These are phyloP conservation scores for Pholis gunnellus DNA, from an alignment of 2,113 vertebrate genomes.

Conservation along the genomic window DNA sequence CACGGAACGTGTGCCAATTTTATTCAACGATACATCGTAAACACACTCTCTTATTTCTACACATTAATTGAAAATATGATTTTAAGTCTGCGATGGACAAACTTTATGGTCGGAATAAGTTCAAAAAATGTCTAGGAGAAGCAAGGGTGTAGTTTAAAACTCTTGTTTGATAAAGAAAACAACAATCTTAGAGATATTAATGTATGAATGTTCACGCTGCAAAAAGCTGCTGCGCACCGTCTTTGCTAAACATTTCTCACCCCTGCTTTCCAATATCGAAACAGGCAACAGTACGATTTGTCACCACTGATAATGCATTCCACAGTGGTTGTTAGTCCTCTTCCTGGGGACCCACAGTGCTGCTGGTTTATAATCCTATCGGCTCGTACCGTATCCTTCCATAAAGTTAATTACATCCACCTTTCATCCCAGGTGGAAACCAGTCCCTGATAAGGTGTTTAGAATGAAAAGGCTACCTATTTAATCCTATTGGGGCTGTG, in stretches of 20 bases:
- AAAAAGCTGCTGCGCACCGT: neutral
- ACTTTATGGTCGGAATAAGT: slow-evolving; percentile 9
- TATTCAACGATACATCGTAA: slow-evolving; percentile 43
- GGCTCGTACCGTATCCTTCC: slow-evolving; percentile 26
- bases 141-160: neutral
- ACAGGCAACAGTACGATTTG: neutral
- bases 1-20: slow-evolving; percentile 47
- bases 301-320: neutral
- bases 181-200: neutral
- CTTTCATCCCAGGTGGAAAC: slow-evolving; percentile 43
- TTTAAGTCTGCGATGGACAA: slow-evolving; percentile 20
- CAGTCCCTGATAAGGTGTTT: slow-evolving; percentile 49
- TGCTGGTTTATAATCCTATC: slow-evolving; percentile 27
- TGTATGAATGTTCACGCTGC: neutral
- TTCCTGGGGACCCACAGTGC: neutral
- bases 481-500: slow-evolving; percentile 25
- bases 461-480: slow-evolving; percentile 36
- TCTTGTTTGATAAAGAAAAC: slow-evolving; percentile 2
- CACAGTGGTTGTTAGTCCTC: slow-evolving; percentile 18
- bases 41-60: slow-evolving; percentile 27
- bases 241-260: neutral
- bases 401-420: slow-evolving; percentile 52
- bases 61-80: slow-evolving; percentile 25
- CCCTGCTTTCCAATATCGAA: neutral
- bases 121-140: slow-evolving; percentile 7